A percentile compares a stretch with the other conserved stretches of the same genome.
Evolutionary conservation across 2,888 invertebrate species (phyloP).

Genomic region (Fissipunctia ypsillon): DNA sequence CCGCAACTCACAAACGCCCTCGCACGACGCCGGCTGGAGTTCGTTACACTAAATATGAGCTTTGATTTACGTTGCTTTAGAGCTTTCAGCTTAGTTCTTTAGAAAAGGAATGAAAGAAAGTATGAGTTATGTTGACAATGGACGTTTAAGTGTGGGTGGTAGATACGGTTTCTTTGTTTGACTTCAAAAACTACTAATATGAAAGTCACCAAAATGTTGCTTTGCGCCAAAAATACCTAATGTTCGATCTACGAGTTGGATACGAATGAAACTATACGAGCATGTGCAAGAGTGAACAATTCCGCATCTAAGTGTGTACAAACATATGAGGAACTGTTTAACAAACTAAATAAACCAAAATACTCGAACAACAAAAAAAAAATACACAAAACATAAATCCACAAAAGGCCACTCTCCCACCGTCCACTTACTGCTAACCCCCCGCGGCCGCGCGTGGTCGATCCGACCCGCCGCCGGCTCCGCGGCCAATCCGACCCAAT

Average conservation of each 20-base stretch:
- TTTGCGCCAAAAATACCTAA: not conserved
- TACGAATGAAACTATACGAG: not conserved
- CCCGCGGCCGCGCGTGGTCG: constrained; percentile 22
- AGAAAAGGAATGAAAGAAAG: constrained; percentile 14
- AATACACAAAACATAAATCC: constrained; percentile 1
- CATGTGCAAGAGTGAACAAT: not conserved
- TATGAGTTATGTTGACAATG: constrained; percentile 15
- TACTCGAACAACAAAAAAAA: not conserved
- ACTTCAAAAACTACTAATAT: not conserved
- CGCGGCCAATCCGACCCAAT: constrained; percentile 38
- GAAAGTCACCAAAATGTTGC: not conserved
- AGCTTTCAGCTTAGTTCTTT: constrained; percentile 5
- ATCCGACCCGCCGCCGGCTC: not conserved
- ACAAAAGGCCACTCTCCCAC: not conserved
- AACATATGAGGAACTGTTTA: not conserved
- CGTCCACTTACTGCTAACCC: constrained; percentile 9
- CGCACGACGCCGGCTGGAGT: constrained; percentile 43
- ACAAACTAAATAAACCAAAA: not conserved
- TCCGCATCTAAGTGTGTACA: not conserved
- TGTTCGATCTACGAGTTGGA: not conserved
- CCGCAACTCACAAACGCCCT: constrained; percentile 56
- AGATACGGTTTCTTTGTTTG: constrained; percentile 5
- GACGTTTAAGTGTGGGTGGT: not conserved
- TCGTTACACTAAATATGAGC: constrained; percentile 32
- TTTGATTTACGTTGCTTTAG: constrained; percentile 33